These are phyloP conservation scores for Carollia perspicillata DNA, from an alignment of 2,113 vertebrate genomes.

Conservation along the genomic window DNA sequence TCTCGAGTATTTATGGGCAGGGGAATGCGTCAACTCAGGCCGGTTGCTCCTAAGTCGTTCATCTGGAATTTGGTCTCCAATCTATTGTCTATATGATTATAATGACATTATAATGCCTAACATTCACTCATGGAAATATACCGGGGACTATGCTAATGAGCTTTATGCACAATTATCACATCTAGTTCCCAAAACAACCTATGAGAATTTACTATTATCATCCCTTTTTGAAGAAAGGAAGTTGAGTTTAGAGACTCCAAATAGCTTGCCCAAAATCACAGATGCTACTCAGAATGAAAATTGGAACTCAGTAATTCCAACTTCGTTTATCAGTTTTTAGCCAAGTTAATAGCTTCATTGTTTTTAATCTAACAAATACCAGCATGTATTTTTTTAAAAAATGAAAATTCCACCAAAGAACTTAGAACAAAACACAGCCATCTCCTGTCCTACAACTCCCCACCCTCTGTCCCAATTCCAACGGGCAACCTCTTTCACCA, in stretches of 20 bases:
- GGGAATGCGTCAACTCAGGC: background rate
- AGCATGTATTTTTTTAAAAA: background rate
- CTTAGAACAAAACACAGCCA: background rate
- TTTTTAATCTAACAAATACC: background rate
- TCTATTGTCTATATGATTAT: background rate
- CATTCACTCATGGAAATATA: background rate
- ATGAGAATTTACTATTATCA: background rate
- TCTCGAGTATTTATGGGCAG: conserved; percentile 39
- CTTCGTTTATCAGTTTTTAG: background rate
- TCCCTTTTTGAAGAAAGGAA: background rate
- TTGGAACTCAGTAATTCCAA: background rate
- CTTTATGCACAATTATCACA: background rate
- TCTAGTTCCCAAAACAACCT: background rate
- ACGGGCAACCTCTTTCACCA: background rate
- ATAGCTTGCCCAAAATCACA: background rate
- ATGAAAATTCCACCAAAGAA: background rate
- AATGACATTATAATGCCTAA: background rate
- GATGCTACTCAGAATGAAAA: background rate
- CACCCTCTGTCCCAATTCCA: background rate
- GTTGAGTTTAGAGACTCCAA: background rate
- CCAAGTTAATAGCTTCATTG: background rate
- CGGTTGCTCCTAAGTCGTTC: background rate
- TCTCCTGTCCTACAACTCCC: background rate
- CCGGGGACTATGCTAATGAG: background rate
- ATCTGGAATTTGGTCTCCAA: background rate